Base-by-base conservation (phyloP, 1,140 invertebrate species). In the Zaprionus lachaisei region DNA sequence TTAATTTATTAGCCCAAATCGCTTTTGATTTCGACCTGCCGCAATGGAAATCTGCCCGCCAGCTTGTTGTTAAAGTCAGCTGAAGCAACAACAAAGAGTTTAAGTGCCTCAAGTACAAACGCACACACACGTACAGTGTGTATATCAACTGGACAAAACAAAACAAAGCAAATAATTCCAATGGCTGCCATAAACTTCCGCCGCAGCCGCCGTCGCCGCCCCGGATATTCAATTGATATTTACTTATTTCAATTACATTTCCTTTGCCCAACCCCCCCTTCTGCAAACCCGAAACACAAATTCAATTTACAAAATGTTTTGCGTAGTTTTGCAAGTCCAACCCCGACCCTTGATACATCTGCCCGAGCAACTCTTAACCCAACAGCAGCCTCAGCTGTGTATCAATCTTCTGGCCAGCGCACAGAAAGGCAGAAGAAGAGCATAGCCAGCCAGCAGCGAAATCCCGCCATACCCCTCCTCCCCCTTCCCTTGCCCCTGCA, bases 251-350 rank as follows among this genome's bases (percentile, higher is more conserved):
- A 87, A 87, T 89, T 87, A 87, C 84, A 89, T 89, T 84, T 71
- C 31, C 31, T 49, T 41, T 79, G 76, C 55, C 70, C 20, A 20
- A 0, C 20, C 6, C 15, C 2, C 38, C 0, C 15, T 7, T 2
- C 3, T 7, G 5, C 41, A 79, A 69, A 58, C 71, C 68, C 65
- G 55, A 84, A 80, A 76, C 26, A 69, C 56, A 87, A 89, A 87
- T 89, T 89, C 78, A 87, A 87, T 87, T 87, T 87, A 83, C 81
- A 87, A 87, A 89, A 84, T 87, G 84, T 81, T 89, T 89, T 83
- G 81, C 84, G 84, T 87, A 87, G 84, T 87, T 87, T 87, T 81
- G 58, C 72, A 64, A 74, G 17, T 34, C 38, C 15, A 14, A 24
- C 56, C 58, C 51, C 51, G 62, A 28, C 14, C 64, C 22, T 28